Conservation (phyloP, 2,797 vertebrate genomes). For the Cyprinella venusta region DNA sequence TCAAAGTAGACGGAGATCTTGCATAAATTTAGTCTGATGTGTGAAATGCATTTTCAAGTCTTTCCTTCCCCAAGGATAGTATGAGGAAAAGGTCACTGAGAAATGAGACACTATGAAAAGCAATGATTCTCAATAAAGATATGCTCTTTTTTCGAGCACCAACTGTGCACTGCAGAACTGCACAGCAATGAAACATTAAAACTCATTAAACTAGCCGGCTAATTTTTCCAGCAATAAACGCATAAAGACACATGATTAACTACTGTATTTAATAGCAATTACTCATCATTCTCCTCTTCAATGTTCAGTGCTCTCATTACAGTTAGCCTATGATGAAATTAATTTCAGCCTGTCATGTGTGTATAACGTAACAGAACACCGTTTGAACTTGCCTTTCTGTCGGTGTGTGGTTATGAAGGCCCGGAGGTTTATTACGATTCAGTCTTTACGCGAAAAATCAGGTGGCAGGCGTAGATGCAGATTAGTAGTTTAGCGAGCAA, state of each 20-base stretch:
- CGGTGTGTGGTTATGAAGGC: not conserved
- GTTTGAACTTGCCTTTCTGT: not conserved
- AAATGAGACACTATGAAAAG: constrained; percentile 23
- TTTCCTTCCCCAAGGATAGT: constrained; percentile 41
- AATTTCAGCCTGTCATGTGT: constrained; percentile 8
- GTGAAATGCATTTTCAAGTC: constrained; percentile 50
- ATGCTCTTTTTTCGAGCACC: not conserved
- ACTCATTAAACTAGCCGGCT: not conserved
- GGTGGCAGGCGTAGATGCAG: not conserved
- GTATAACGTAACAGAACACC: constrained; percentile 8
- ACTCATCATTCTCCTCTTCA: constrained; percentile 15
- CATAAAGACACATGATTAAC: constrained; percentile 23
- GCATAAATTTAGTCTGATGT: constrained; percentile 46
- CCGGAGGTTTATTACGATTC: not conserved
- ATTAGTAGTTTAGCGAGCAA: constrained; percentile 40
- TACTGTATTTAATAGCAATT: constrained; percentile 8
- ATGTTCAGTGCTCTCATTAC: constrained; percentile 18
- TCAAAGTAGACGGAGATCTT: constrained; percentile 43
- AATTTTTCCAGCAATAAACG: not conserved
- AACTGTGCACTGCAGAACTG: not conserved
- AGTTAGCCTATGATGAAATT: not conserved
- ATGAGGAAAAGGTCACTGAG: constrained; percentile 31
- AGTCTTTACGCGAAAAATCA: not conserved
- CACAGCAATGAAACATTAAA: not conserved
- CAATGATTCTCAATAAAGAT: constrained; percentile 24